phyloP scores from a whole-genome alignment of 2,797 vertebrate genomes.

The Echeneis naucrates region DNA sequence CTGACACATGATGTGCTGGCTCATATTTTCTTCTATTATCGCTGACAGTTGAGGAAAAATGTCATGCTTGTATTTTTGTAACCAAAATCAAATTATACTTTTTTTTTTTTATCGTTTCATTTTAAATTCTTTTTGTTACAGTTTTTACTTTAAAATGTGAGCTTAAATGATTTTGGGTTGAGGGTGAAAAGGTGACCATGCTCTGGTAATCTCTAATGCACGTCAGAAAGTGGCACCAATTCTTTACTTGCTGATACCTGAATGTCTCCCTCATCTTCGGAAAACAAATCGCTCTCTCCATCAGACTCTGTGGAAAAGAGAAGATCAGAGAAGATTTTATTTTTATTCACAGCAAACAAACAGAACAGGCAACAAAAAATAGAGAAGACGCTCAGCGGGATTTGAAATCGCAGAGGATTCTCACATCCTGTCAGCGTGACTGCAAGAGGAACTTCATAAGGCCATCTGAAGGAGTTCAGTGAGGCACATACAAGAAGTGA shows the following conservation, averaged over 20 bases:
- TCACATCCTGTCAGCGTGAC: conserved; percentile 21
- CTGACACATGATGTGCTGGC: conserved; percentile 4
- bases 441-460: conserved; percentile 38
- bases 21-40: conserved; percentile 18
- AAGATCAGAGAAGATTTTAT: conserved; percentile 25
- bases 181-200: too few relatives aligned
- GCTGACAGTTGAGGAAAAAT: too few relatives aligned
- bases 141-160: background rate
- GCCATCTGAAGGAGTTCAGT: background rate
- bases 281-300: conserved; percentile 64
- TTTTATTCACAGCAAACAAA: background rate
- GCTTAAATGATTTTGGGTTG: background rate
- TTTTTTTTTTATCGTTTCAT: background rate
- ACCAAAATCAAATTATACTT: too few relatives aligned
- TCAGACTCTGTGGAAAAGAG: conserved; percentile 71
- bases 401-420: background rate
- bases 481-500: conserved; percentile 58
- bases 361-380: background rate
- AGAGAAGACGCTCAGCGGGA: background rate
- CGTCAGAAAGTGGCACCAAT: conserved; percentile 18
- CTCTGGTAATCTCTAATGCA: conserved; percentile 14
- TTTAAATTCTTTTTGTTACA: background rate
- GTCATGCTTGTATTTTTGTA: too few relatives aligned
- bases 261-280: conserved; percentile 79
- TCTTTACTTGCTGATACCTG: conserved; percentile 67